A percentile compares a stretch with the other conserved stretches of the same genome.
Conservation (phyloP, 2,797 vertebrate species). For the Streptopelia turtur region DNA sequence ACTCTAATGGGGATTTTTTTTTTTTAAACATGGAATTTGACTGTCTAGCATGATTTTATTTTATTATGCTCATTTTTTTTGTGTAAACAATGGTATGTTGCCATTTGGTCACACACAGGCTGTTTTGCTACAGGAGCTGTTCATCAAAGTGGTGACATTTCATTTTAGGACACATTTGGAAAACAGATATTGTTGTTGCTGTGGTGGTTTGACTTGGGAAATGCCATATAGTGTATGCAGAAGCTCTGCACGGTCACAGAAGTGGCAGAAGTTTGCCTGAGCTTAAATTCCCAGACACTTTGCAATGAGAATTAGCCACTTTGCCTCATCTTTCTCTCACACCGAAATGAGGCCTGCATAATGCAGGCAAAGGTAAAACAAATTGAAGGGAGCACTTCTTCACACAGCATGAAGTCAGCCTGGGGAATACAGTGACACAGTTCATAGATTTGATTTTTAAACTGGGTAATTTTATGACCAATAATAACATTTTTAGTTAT, state of each 20-base stretch:
- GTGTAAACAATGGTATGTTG: not conserved
- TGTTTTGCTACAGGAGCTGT: conserved; percentile 11
- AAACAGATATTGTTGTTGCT: not conserved
- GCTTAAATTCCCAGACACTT: not conserved
- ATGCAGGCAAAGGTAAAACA: not conserved
- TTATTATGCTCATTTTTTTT: conserved; percentile 13
- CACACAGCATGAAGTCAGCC: not conserved
- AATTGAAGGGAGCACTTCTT: not conserved
- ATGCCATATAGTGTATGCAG: not conserved
- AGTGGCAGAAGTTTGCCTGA: not conserved
- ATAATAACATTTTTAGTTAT: conserved; percentile 43
- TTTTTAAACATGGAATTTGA: not conserved
- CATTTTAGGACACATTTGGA: conserved; percentile 20
- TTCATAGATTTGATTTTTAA: conserved; percentile 9
- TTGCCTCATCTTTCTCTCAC: not conserved
- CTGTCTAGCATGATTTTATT: not conserved
- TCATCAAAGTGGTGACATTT: conserved; percentile 40
- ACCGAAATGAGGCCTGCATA: not conserved
- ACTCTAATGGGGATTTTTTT: not conserved
- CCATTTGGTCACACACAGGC: not conserved
- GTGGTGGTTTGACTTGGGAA: not conserved
- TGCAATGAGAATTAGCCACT: not conserved
- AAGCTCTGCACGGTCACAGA: not conserved
- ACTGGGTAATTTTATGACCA: conserved; percentile 55
- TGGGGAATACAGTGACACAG: not conserved